A percentile compares a stretch with the other conserved stretches of the same genome.
phyloP scores from a whole-genome alignment of 2,113 vertebrate species.

The Saccopteryx leptura region DNA sequence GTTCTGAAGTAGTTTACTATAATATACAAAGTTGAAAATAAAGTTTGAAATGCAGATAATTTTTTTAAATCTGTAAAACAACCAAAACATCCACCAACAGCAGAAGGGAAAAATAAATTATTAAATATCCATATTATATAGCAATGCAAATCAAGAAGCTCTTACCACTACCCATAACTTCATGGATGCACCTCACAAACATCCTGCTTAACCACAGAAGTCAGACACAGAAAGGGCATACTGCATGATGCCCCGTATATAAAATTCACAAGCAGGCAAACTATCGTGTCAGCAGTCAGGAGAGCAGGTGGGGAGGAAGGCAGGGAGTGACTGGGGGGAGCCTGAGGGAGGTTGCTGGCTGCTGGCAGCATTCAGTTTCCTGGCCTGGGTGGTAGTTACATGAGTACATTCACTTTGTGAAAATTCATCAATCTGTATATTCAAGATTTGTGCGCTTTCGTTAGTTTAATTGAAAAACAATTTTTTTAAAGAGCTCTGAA shows the following conservation, averaged over 20 bases:
- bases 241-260: not conserved
- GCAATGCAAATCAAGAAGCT: not conserved
- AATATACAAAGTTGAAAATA: not conserved
- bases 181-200: not conserved
- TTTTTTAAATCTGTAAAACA: not conserved
- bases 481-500: not conserved
- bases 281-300: not conserved
- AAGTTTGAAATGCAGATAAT: conserved; percentile 25
- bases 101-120: conserved; percentile 4
- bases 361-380: not conserved
- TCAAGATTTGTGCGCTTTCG: not conserved
- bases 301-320: not conserved
- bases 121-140: not conserved
- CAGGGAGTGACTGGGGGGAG: not conserved
- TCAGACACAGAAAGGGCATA: not conserved
- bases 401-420: not conserved
- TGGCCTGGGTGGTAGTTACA: not conserved
- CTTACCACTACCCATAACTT: not conserved
- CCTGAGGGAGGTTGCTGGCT: not conserved
- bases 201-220: not conserved
- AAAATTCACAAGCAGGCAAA: not conserved
- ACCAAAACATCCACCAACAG: not conserved
- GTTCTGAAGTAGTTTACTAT: not conserved
- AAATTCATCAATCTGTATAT: not conserved
- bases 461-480: conserved; percentile 1